These are phyloP conservation scores for Ornithoptera priamus DNA, from an alignment of 2,888 invertebrate genomes.

Conservation along the genomic window DNA sequence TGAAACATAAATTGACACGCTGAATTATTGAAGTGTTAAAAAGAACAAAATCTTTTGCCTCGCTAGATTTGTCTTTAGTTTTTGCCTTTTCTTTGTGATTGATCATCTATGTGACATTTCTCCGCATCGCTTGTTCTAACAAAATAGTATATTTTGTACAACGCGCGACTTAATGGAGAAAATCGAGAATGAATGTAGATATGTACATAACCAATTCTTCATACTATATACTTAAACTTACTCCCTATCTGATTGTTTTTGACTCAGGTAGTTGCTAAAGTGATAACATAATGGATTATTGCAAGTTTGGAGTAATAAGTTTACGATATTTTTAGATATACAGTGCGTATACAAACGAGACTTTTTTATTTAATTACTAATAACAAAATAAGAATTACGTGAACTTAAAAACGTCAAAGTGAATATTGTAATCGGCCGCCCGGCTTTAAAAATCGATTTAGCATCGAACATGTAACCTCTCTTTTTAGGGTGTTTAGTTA, in stretches of 20 bases:
- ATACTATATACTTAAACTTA: neutral
- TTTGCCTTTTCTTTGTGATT: constrained; percentile 26
- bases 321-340: too few relatives aligned
- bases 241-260: neutral
- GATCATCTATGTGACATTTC: constrained; percentile 25
- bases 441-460: too few relatives aligned
- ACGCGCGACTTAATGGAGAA: constrained; percentile 1
- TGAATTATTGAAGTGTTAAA: constrained; percentile 22
- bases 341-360: too few relatives aligned
- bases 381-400: too few relatives aligned
- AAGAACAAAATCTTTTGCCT: constrained; percentile 19
- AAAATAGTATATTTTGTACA: neutral
- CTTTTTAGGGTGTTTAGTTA: too few relatives aligned
- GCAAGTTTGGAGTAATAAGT: too few relatives aligned
- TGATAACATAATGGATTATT: neutral
- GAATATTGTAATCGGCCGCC: too few relatives aligned
- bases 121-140: constrained; percentile 15
- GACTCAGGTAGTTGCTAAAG: neutral
- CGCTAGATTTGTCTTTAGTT: constrained; percentile 20
- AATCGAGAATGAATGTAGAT: neutral
- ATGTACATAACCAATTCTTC: neutral
- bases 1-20: constrained; percentile 5
- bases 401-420: too few relatives aligned
- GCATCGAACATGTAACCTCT: too few relatives aligned
- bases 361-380: too few relatives aligned